These are phyloP conservation scores for Lutjanus erythropterus DNA, from an alignment of 2,113 vertebrate species.

Conservation along the genomic window DNA sequence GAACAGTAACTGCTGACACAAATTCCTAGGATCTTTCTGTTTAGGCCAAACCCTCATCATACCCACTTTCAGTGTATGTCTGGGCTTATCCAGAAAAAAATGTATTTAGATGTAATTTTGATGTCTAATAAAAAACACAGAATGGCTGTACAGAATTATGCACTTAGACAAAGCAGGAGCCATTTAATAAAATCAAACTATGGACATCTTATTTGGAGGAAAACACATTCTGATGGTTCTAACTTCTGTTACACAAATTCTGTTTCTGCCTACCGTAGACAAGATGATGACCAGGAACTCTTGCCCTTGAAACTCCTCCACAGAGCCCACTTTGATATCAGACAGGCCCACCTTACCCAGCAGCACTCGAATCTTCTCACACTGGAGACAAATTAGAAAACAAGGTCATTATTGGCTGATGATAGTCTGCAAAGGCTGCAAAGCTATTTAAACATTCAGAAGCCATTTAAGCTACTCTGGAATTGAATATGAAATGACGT, in stretches of 20 bases:
- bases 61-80: neutral
- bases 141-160: neutral
- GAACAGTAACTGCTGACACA: neutral
- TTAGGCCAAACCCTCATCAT: neutral
- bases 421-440: too few species aligned
- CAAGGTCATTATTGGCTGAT: neutral
- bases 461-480: neutral
- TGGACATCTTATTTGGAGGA: neutral
- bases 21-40: neutral
- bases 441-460: neutral
- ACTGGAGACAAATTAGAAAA: slow-evolving; percentile 77
- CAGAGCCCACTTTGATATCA: slow-evolving; percentile 96
- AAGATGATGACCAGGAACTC: slow-evolving; percentile 91
- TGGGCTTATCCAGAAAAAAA: neutral
- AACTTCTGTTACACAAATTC: neutral
- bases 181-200: neutral
- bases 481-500: neutral
- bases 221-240: neutral
- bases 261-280: slow-evolving; percentile 87
- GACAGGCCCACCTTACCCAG: slow-evolving; percentile 88
- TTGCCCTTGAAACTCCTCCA: slow-evolving; percentile 97
- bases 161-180: too few species aligned
- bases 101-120: neutral
- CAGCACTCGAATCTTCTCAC: slow-evolving; percentile 93
- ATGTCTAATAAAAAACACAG: too few species aligned